These are phyloP conservation scores for Chironomus striatipennis DNA, from an alignment of 1,140 invertebrate genomes.

Conservation along the genomic window DNA sequence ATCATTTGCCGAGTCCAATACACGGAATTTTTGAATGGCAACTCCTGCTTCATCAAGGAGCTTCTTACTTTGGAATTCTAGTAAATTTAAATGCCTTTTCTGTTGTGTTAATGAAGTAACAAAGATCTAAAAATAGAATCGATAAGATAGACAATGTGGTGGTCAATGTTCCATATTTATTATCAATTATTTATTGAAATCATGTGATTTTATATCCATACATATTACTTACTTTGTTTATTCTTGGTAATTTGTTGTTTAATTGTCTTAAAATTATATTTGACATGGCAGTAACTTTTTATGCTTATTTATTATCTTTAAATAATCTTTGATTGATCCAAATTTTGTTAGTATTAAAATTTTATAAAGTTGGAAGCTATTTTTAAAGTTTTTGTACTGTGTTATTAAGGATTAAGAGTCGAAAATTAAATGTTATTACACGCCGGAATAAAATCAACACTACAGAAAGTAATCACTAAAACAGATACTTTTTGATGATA, in stretches of 20 bases:
- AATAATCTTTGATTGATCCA: no score
- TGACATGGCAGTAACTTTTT: background rate
- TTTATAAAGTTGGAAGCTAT: no score
- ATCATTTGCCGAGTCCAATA: conserved; percentile 66
- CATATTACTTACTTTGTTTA: background rate
- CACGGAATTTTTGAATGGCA: conserved; percentile 87
- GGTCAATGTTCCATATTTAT: background rate
- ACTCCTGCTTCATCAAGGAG: conserved; percentile 81
- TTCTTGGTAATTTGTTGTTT: background rate
- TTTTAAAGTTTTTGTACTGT: no score
- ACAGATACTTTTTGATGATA: no score
- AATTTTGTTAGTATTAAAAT: no score
- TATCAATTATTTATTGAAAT: background rate
- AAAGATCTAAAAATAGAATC: background rate
- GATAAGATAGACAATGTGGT: background rate
- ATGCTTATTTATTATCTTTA: background rate
- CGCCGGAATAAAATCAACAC: no score
- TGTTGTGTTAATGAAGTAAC: conserved; percentile 26
- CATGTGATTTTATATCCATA: background rate
- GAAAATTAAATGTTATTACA: no score
- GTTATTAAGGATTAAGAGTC: no score
- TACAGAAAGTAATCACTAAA: no score
- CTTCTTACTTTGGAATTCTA: conserved; percentile 98
- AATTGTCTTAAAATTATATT: background rate
- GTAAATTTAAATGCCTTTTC: conserved; percentile 70